phyloP scores from a whole-genome alignment of 1,140 invertebrate genomes.

The Brachystomella parvula region DNA sequence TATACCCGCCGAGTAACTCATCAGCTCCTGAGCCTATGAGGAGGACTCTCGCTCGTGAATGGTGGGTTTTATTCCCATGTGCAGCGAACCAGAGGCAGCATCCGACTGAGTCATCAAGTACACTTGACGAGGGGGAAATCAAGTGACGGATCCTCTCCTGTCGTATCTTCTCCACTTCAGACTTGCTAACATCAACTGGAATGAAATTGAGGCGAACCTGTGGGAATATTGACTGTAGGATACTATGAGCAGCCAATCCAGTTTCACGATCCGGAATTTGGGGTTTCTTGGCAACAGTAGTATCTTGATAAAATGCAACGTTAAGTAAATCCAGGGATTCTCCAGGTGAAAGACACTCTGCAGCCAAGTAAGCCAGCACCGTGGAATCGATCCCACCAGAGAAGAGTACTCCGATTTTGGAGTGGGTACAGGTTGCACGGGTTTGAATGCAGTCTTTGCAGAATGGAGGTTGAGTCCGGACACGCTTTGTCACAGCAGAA shows the following conservation, averaged over 20 bases:
- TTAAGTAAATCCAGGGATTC: conserved; percentile 83
- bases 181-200: conserved; percentile 65
- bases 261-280: conserved; percentile 71
- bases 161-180: conserved; percentile 55
- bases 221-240: conserved; percentile 60
- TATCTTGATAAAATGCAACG: conserved; percentile 69
- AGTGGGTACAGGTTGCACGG: conserved; percentile 52
- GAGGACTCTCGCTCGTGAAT: conserved; percentile 54
- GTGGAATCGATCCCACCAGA: conserved; percentile 94
- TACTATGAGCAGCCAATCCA: conserved; percentile 60
- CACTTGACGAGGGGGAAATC: conserved; percentile 70
- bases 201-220: conserved; percentile 43
- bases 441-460: conserved; percentile 52
- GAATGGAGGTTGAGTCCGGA: conserved; percentile 54
- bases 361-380: conserved; percentile 68
- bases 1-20: conserved; percentile 93
- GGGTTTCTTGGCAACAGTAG: conserved; percentile 31
- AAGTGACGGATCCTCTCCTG: conserved; percentile 59
- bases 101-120: conserved; percentile 91
- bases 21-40: conserved; percentile 63
- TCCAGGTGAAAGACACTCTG: conserved; percentile 58
- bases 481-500: conserved; percentile 54
- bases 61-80: conserved; percentile 50
- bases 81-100: conserved; percentile 95
- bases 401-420: conserved; percentile 78